phyloP scores from a whole-genome alignment of 30 jellyfish, hydroid and myxozoan species.

The Pseudorhiza aurosa region DNA sequence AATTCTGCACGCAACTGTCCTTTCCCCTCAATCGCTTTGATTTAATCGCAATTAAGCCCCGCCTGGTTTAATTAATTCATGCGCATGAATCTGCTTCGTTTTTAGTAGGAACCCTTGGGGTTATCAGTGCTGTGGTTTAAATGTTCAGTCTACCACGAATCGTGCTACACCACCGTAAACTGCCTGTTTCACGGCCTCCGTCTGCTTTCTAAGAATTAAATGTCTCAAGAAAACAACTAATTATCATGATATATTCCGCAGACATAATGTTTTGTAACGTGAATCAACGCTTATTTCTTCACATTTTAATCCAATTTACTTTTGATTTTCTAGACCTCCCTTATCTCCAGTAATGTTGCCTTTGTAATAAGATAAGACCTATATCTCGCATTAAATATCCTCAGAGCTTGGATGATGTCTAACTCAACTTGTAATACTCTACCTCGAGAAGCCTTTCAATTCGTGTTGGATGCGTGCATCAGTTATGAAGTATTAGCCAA shows the following conservation, averaged over 20 bases:
- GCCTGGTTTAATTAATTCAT: no score
- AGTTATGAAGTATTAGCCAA: no score
- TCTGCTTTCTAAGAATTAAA: constrained; percentile 16
- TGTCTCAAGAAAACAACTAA: constrained; percentile 22
- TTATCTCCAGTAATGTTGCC: constrained; percentile 51
- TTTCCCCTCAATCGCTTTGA: no score
- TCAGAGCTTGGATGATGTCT: constrained; percentile 4
- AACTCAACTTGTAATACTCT: no score
- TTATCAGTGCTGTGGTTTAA: constrained; percentile 2
- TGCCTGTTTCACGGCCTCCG: constrained; percentile 15
- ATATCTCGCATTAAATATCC: background rate
- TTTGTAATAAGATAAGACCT: constrained; percentile 17
- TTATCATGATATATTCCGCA: constrained; percentile 61
- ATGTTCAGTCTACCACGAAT: constrained; percentile 10
- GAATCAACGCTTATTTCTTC: constrained; percentile 16
- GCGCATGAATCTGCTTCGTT: no score
- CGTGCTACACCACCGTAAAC: constrained; percentile 17
- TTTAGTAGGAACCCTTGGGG: no score
- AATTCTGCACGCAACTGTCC: no score
- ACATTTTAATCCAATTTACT: constrained; percentile 21
- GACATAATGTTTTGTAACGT: constrained; percentile 28
- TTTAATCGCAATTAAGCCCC: no score
- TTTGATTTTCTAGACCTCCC: constrained; percentile 9
- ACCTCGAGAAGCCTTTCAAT: no score
- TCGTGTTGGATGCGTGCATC: no score